These are phyloP conservation scores for Drosophila biarmipes DNA, from an alignment of 1,140 invertebrate genomes.

Conservation along the genomic window DNA sequence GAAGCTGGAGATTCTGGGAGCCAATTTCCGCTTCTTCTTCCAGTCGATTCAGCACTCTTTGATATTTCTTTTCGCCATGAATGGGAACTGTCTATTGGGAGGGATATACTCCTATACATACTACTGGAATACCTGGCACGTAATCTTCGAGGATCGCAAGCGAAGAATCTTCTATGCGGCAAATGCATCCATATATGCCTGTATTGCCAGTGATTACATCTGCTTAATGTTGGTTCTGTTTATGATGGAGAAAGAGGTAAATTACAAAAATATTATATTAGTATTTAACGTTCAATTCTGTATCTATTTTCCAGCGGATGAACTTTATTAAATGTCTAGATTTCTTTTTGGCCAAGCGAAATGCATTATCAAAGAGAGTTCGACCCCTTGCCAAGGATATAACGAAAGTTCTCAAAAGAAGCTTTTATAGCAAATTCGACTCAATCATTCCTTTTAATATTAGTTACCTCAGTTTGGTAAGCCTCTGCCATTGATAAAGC, in stretches of 20 bases:
- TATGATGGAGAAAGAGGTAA: conserved; percentile 54
- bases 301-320: conserved; percentile 23
- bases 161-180: conserved; percentile 68
- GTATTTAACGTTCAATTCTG: not conserved
- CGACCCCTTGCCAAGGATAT: conserved; percentile 48
- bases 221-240: conserved; percentile 44
- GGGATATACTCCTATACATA: conserved; percentile 55
- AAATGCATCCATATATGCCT: conserved; percentile 69
- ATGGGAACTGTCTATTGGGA: conserved; percentile 62
- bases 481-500: not conserved
- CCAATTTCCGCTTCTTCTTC: conserved; percentile 23
- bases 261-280: not conserved
- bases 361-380: conserved; percentile 8
- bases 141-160: conserved; percentile 56
- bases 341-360: conserved; percentile 8
- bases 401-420: conserved; percentile 8
- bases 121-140: conserved; percentile 60
- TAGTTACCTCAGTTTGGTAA: conserved; percentile 38
- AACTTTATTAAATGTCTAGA: conserved; percentile 25
- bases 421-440: conserved; percentile 33
- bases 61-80: conserved; percentile 58
- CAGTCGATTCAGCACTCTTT: conserved; percentile 48
- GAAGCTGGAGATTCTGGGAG: conserved; percentile 40
- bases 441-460: conserved; percentile 42
- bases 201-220: conserved; percentile 66